phyloP scores from a whole-genome alignment of 2,888 invertebrate genomes.

The Lasioglossum figueresi region DNA sequence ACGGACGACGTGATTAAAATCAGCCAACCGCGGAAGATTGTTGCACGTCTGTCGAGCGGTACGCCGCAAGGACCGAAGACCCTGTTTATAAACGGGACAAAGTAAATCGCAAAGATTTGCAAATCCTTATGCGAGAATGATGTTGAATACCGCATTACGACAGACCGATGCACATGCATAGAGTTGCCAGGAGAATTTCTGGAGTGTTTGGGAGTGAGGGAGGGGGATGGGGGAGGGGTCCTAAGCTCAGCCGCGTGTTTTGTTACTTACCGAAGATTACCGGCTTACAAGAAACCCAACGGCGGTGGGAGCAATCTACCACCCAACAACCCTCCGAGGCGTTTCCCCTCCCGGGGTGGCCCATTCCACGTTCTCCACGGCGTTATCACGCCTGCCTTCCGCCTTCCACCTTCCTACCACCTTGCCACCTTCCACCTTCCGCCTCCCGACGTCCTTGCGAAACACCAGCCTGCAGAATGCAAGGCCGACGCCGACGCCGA shows the following conservation, averaged over 20 bases:
- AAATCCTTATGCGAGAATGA: slow-evolving; percentile 39
- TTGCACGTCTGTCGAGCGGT: background rate
- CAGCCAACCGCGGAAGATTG: background rate
- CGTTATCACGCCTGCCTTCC: slow-evolving; percentile 67
- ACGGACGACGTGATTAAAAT: background rate
- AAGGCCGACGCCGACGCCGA: background rate
- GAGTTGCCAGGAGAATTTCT: slow-evolving; percentile 68
- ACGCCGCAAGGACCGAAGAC: background rate
- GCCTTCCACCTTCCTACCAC: slow-evolving; percentile 36
- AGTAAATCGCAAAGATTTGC: background rate
- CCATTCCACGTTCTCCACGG: slow-evolving; percentile 45
- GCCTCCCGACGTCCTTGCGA: slow-evolving; percentile 53
- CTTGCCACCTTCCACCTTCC: slow-evolving; percentile 35
- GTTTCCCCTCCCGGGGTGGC: background rate
- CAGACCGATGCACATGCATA: slow-evolving; percentile 58
- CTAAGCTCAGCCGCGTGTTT: slow-evolving; percentile 75
- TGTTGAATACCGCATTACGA: slow-evolving; percentile 63
- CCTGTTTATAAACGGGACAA: background rate
- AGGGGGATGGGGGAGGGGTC: slow-evolving; percentile 51
- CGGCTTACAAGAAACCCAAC: slow-evolving; percentile 76
- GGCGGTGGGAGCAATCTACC: slow-evolving; percentile 69
- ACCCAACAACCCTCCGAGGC: slow-evolving; percentile 59
- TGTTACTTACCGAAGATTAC: slow-evolving; percentile 79
- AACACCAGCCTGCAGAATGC: slow-evolving; percentile 56
- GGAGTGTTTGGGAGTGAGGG: slow-evolving; percentile 54